These are phyloP conservation scores for Capra hircus DNA, from an alignment of 2,113 vertebrate genomes.

Conservation along the genomic window DNA sequence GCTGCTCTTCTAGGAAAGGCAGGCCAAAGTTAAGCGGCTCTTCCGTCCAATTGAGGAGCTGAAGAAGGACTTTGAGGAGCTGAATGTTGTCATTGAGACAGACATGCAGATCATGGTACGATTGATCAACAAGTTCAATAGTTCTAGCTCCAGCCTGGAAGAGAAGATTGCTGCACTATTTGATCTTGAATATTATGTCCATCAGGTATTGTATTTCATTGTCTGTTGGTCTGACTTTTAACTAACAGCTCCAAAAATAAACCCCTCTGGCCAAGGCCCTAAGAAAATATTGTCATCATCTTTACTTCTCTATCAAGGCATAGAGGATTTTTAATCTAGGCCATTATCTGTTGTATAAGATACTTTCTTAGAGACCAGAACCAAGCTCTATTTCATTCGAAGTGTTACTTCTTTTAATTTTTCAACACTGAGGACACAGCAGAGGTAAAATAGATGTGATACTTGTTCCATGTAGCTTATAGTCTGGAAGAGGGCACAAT, in stretches of 20 bases:
- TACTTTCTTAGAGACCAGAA: neutral
- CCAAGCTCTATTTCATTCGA: neutral
- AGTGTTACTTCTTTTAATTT: neutral
- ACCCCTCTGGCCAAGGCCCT: neutral
- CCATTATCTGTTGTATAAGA: neutral
- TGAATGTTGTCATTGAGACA: constrained; percentile 91
- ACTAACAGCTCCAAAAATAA: neutral
- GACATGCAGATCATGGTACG: constrained; percentile 92
- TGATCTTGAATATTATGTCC: constrained; percentile 96
- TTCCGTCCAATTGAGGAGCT: constrained; percentile 90
- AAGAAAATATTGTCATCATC: neutral
- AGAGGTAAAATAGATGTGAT: neutral
- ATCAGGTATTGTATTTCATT: constrained; percentile 85
- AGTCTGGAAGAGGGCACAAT: neutral
- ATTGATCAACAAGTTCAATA: constrained; percentile 88
- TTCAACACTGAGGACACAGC: neutral
- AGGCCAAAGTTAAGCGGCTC: constrained; percentile 73
- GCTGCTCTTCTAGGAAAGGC: constrained; percentile 62
- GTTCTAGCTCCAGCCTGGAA: constrained; percentile 83
- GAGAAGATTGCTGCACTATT: constrained; percentile 87
- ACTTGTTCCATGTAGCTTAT: neutral
- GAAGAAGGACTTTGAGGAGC: constrained; percentile 89
- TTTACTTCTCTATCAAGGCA: neutral
- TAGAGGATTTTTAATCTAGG: neutral
- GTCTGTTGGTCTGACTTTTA: constrained; percentile 15